Percentiles rank a stretch among this genome's conserved stretches.
phyloP scores from a whole-genome alignment of 2,888 invertebrate species.

The Selenia dentaria region DNA sequence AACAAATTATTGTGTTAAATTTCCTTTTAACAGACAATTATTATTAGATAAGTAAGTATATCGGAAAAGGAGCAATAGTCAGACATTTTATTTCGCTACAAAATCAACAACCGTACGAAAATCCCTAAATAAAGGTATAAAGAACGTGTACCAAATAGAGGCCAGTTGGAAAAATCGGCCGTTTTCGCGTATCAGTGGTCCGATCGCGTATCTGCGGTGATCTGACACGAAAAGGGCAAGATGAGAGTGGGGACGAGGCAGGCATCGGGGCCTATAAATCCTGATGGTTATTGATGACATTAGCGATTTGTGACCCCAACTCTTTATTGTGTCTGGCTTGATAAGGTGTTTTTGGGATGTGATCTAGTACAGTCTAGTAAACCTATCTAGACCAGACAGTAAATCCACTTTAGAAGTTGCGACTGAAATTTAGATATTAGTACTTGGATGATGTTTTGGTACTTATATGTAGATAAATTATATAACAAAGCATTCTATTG shows the following conservation, averaged over 20 bases:
- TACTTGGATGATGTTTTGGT: no score
- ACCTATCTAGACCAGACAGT: no score
- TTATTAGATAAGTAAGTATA: no score
- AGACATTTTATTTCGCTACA: neutral
- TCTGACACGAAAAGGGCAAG: slow-evolving; percentile 37
- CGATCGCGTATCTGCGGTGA: slow-evolving; percentile 37
- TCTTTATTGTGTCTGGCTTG: slow-evolving; percentile 7
- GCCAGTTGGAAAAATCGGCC: slow-evolving; percentile 28
- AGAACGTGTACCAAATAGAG: slow-evolving; percentile 10
- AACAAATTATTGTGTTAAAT: no score
- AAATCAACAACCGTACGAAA: slow-evolving; percentile 20
- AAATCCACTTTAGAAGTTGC: no score
- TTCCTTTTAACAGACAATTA: no score
- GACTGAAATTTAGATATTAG: no score
- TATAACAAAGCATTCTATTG: no score
- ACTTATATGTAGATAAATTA: no score
- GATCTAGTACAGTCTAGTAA: no score
- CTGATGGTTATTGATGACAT: slow-evolving; percentile 26
- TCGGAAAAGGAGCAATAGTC: no score
- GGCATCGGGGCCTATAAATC: slow-evolving; percentile 24
- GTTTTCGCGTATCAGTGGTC: slow-evolving; percentile 32
- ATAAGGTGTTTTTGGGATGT: neutral
- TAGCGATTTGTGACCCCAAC: slow-evolving; percentile 14
- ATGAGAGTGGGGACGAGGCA: slow-evolving; percentile 21
- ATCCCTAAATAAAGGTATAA: slow-evolving; percentile 13